phyloP scores from a whole-genome alignment of 2,797 vertebrate genomes.

The Falco cherrug region DNA sequence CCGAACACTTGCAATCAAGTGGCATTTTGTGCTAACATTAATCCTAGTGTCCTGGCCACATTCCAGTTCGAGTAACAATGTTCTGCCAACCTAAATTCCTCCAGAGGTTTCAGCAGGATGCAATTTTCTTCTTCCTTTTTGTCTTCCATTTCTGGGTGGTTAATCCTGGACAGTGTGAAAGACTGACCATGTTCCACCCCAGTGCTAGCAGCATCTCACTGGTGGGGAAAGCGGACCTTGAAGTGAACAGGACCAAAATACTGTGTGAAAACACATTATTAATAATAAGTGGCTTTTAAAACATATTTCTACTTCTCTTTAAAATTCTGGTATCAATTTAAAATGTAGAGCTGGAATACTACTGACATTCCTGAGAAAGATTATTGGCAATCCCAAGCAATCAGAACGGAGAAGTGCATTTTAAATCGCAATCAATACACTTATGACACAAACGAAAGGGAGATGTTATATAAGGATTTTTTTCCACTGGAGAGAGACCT shows the following conservation, averaged over 20 bases:
- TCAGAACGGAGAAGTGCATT: neutral
- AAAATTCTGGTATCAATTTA: neutral
- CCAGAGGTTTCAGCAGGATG: slow-evolving; percentile 17
- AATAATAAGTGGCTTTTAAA: neutral
- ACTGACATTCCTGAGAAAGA: neutral
- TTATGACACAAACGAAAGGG: slow-evolving; percentile 20
- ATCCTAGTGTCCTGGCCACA: slow-evolving; percentile 49
- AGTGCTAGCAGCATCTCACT: neutral
- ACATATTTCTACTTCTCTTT: neutral
- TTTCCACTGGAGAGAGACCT: slow-evolving; percentile 18
- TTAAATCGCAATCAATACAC: slow-evolving; percentile 38
- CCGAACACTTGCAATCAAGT: slow-evolving; percentile 46
- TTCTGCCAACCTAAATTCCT: slow-evolving; percentile 50
- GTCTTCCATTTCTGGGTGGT: neutral
- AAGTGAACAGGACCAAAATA: neutral
- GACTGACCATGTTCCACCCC: neutral
- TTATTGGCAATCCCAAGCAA: neutral
- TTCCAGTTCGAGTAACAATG: slow-evolving; percentile 8
- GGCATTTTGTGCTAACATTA: slow-evolving; percentile 61
- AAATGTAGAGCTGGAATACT: neutral
- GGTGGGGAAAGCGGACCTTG: neutral
- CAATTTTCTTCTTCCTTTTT: slow-evolving; percentile 18
- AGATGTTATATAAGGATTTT: slow-evolving; percentile 11
- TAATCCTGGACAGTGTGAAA: neutral
- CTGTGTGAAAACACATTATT: neutral